These are phyloP conservation scores for Leptocoma aspasia DNA, from an alignment of 2,113 vertebrate species.

Conservation along the genomic window DNA sequence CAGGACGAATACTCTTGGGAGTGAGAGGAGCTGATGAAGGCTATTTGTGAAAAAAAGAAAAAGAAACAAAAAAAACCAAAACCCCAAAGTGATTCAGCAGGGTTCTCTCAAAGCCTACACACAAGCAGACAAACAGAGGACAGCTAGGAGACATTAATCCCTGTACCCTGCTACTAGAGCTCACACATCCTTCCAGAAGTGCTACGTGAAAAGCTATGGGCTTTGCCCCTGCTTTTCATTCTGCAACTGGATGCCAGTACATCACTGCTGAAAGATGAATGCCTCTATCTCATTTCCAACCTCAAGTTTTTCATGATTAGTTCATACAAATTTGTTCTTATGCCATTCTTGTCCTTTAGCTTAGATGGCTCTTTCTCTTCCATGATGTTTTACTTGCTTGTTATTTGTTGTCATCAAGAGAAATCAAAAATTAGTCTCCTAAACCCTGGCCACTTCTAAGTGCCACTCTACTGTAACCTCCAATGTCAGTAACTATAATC, in stretches of 20 bases:
- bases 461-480: neutral
- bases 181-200: neutral
- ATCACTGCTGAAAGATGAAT: neutral
- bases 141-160: neutral
- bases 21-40: constrained; percentile 77
- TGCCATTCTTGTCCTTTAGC: neutral
- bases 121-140: neutral
- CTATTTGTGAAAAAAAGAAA: neutral
- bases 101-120: neutral
- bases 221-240: neutral
- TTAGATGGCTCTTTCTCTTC: neutral
- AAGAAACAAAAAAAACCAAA: neutral
- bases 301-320: neutral
- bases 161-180: neutral
- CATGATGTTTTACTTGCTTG: neutral
- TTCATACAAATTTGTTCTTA: neutral
- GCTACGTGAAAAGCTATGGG: neutral
- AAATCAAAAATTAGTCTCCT: neutral
- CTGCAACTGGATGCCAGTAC: neutral
- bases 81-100: neutral
- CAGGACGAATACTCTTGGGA: constrained; percentile 74
- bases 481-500: neutral
- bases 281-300: neutral
- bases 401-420: neutral
- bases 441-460: neutral